These are phyloP conservation scores for Tridacna crocea DNA, from an alignment of 2,888 invertebrate species.

Conservation along the genomic window DNA sequence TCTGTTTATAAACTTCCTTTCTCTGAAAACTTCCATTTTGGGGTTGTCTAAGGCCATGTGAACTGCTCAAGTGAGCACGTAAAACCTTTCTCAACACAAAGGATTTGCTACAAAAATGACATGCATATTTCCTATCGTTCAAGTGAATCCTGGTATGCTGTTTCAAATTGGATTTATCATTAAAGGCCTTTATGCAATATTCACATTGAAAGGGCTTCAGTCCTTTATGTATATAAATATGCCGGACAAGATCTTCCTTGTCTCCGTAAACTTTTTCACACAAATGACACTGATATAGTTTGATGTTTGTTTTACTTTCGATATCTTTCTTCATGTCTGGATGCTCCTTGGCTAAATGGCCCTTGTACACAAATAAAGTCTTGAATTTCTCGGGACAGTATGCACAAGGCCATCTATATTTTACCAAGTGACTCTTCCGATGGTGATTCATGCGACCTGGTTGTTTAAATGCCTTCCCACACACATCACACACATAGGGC, in stretches of 20 bases:
- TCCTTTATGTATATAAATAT: conserved; percentile 58
- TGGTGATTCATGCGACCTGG: conserved; percentile 59
- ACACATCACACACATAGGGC: conserved; percentile 58
- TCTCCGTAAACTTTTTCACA: conserved; percentile 59
- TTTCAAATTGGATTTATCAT: conserved; percentile 60
- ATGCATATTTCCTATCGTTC: background rate
- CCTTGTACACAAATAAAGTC: conserved; percentile 59
- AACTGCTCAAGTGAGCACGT: background rate
- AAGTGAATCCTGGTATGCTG: conserved; percentile 34
- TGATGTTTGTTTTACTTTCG: conserved; percentile 44
- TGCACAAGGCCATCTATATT: conserved; percentile 50
- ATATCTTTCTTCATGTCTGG: conserved; percentile 50
- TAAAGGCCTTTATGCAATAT: conserved; percentile 52
- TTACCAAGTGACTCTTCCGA: conserved; percentile 50
- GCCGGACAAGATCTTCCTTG: conserved; percentile 57
- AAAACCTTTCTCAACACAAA: background rate
- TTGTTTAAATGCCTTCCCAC: conserved; percentile 58
- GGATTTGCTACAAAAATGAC: background rate
- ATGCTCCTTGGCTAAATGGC: conserved; percentile 55
- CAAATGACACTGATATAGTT: conserved; percentile 51
- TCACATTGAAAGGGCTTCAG: conserved; percentile 54
- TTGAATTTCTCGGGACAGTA: conserved; percentile 55
- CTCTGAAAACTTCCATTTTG: too few relatives aligned
- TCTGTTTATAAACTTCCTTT: too few relatives aligned
- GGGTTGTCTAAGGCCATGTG: background rate